Evolutionary conservation across 92 coral and sea anemone species (phyloP).

Genomic region (Bergia sp.): DNA sequence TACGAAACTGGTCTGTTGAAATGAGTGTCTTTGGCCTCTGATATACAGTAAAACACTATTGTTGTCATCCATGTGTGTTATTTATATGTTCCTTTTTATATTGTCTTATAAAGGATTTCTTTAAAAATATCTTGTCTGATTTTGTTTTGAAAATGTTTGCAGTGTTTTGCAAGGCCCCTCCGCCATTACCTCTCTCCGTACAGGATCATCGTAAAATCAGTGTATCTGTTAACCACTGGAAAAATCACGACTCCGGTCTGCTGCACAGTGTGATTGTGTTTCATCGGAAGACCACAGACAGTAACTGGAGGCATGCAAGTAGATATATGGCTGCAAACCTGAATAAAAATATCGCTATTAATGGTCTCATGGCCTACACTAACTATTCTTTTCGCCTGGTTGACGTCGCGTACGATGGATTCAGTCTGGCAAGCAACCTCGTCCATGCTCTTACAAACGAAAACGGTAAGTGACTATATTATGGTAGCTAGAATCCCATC

Average conservation of each 20-base stretch:
- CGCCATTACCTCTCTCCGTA: background rate
- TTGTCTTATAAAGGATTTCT: too few relatives aligned
- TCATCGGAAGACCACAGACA: background rate
- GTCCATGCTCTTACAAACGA: background rate
- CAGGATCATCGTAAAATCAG: background rate
- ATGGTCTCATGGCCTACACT: background rate
- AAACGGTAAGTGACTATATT: background rate
- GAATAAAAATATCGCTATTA: too few relatives aligned
- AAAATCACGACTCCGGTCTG: background rate
- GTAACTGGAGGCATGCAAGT: background rate
- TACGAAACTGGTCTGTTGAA: too few relatives aligned
- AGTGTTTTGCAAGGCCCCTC: conserved; percentile 33
- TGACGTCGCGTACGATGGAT: background rate
- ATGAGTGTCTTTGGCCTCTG: too few relatives aligned
- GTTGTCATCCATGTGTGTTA: too few relatives aligned
- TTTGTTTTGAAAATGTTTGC: background rate
- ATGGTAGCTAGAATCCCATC: too few relatives aligned
- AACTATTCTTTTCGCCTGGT: background rate
- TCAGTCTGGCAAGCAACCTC: conserved; percentile 24
- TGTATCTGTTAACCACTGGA: background rate
- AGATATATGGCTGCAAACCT: background rate
- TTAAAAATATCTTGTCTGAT: too few relatives aligned
- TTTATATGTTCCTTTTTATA: too few relatives aligned
- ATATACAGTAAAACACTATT: too few relatives aligned
- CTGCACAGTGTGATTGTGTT: background rate